Evolutionary conservation across 2,113 vertebrate species (phyloP).

Genomic region (Eurypyga helias): DNA sequence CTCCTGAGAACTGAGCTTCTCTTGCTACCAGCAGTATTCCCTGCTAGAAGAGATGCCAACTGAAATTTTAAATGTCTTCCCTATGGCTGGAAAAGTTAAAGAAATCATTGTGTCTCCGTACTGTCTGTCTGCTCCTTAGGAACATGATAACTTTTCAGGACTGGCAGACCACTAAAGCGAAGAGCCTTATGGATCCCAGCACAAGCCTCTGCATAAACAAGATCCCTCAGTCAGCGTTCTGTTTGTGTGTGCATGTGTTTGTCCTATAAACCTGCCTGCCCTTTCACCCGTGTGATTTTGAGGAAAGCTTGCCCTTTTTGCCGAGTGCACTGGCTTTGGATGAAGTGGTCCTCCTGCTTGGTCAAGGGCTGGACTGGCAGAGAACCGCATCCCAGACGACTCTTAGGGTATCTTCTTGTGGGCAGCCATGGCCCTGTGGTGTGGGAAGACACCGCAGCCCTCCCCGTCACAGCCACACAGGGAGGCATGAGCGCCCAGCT

Average conservation of each 20-base stretch:
- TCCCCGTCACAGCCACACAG: rapidly evolving
- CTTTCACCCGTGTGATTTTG: not conserved
- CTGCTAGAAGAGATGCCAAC: not conserved
- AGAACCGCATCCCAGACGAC: rapidly evolving
- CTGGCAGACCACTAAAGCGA: not conserved
- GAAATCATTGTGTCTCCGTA: not conserved
- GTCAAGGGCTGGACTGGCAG: not conserved
- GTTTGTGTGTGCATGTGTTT: not conserved
- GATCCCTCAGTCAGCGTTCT: not conserved
- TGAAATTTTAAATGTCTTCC: not conserved
- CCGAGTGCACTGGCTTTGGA: not conserved
- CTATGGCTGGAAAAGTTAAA: not conserved
- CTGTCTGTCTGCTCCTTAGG: not conserved
- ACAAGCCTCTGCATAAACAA: not conserved
- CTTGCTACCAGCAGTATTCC: not conserved
- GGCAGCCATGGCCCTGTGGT: not conserved
- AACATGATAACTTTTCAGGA: not conserved
- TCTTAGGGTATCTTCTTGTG: not conserved
- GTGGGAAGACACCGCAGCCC: rapidly evolving
- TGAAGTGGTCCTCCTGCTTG: not conserved
- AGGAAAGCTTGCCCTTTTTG: not conserved
- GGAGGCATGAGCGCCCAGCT: not conserved
- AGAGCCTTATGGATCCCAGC: not conserved
- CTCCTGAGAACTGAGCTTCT: not conserved
- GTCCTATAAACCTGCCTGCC: not conserved